Evolutionary conservation across 2,888 invertebrate species (phyloP).

Genomic region (Megastigmus dorsalis): DNA sequence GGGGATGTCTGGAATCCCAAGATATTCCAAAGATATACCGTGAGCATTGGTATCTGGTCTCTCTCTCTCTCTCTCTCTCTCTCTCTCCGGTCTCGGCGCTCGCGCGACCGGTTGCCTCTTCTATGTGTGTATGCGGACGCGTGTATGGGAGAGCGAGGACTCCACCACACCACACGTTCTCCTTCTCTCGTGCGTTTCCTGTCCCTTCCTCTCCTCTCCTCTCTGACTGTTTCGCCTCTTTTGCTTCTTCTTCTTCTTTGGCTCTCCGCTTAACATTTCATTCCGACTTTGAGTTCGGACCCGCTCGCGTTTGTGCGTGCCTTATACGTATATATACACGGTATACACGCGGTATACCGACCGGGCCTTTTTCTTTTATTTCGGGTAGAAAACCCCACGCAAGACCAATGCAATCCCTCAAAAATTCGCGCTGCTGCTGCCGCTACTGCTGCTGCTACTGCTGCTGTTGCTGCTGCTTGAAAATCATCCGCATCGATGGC

Average conservation of each 20-base stretch:
- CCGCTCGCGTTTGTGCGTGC: too few species aligned
- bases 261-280: not conserved
- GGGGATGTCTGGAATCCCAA: conserved; percentile 6
- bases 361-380: not conserved
- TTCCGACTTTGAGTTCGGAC: too few species aligned
- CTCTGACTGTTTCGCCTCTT: not conserved
- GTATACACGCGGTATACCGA: too few species aligned
- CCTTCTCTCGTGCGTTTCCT: not conserved
- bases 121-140: not conserved
- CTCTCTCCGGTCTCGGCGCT: not conserved
- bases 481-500: conserved; percentile 23
- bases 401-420: not conserved
- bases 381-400: too few species aligned
- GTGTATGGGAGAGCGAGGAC: not conserved
- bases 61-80: not conserved
- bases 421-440: conserved; percentile 23
- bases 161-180: not conserved
- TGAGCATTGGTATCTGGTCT: not conserved
- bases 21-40: conserved; percentile 7
- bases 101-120: conserved; percentile 13
- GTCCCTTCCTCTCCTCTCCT: conserved; percentile 1
- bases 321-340: too few species aligned
- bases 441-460: too few species aligned
- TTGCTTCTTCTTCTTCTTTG: not conserved
- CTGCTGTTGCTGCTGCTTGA: too few species aligned